Base-by-base conservation (phyloP, 92 coral and sea anemone genomes). In the Plumapathes pennacea region DNA sequence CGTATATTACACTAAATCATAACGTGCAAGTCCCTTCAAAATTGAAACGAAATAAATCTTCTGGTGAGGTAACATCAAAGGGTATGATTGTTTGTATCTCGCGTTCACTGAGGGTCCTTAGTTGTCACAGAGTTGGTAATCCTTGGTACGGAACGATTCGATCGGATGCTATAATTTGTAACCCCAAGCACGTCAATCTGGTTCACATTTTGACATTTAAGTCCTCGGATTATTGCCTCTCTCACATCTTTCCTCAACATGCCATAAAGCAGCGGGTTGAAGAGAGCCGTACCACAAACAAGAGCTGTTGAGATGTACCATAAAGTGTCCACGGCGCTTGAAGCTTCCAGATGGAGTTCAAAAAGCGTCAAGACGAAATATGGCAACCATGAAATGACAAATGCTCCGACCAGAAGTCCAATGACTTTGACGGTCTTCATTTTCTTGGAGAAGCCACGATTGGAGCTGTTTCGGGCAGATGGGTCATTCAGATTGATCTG, bases 221-320 rank as follows among this genome's bases (percentile, higher is more conserved):
- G 52, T 25, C 83, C 74, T 60, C 61, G 50, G 7, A 75, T 20
- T 8, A 85, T 80, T 0, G 96, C 90, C 21, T 36, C 60, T 14
- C 99, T 61, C 23, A 94, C 81, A 42, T 94, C 96, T 54, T 77
- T 75, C 25, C 99, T 75, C n/a, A 88, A 76, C 4, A 94, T 51
- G 0, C 96, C 99, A 23, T 94, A 94, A 10, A 94, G 74, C n/a
- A 94, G 47, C 0, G 99, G 94, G 40, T 94, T 94, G 0, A 90
- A 60, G 32, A 94, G 62, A 2, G 90, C 81, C 10, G 96, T 88
- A 6, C 88, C 67, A 30, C 91, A 94, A 4, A 82, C 99, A 0
- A 80, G 40, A 3, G 94, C 81, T 14, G 63, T 90, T 0, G 82
- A 46, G 1, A 74, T 77, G 11, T 63, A 23, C 32, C 61, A 47